A percentile compares a stretch with the other conserved stretches of the same genome.
These are phyloP conservation scores for Hermodice carunculata DNA, from an alignment of 2,888 invertebrate genomes.

Conservation along the genomic window DNA sequence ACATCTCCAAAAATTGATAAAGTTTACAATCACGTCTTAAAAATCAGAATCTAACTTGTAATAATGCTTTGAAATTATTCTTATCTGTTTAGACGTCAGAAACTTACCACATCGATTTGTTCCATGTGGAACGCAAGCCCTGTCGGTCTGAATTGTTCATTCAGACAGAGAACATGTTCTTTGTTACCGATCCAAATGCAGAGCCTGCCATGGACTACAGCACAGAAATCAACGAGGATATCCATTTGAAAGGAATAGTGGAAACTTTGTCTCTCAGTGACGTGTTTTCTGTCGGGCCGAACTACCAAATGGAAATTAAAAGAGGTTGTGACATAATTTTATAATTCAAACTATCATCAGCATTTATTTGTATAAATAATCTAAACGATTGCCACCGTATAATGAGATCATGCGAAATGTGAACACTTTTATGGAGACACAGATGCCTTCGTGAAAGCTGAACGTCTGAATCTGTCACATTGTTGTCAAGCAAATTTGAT, in stretches of 20 bases:
- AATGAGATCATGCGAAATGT: too few species aligned
- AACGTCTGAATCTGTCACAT: too few species aligned
- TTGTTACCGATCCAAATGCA: slow-evolving; percentile 30
- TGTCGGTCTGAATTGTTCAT: slow-evolving; percentile 52
- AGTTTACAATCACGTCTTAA: background rate
- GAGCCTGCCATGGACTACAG: slow-evolving; percentile 49
- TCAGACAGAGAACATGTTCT: slow-evolving; percentile 43
- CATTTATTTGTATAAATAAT: background rate
- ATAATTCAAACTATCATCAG: background rate
- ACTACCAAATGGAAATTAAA: slow-evolving; percentile 36
- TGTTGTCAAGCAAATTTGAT: too few species aligned
- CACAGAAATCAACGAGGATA: slow-evolving; percentile 49
- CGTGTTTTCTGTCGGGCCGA: slow-evolving; percentile 50
- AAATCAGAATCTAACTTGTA: background rate
- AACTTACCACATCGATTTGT: slow-evolving; percentile 48
- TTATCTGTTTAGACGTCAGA: slow-evolving; percentile 30
- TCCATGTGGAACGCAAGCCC: slow-evolving; percentile 50
- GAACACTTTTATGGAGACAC: too few species aligned
- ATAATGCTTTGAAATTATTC: background rate
- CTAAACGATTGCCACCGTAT: background rate
- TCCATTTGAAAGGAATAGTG: slow-evolving; percentile 51
- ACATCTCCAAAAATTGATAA: too few species aligned
- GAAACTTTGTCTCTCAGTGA: slow-evolving; percentile 48
- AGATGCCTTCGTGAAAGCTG: too few species aligned
- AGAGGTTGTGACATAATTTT: slow-evolving; percentile 26